Conservation (phyloP, 2,113 vertebrate species). For the Sturnira hondurensis region DNA sequence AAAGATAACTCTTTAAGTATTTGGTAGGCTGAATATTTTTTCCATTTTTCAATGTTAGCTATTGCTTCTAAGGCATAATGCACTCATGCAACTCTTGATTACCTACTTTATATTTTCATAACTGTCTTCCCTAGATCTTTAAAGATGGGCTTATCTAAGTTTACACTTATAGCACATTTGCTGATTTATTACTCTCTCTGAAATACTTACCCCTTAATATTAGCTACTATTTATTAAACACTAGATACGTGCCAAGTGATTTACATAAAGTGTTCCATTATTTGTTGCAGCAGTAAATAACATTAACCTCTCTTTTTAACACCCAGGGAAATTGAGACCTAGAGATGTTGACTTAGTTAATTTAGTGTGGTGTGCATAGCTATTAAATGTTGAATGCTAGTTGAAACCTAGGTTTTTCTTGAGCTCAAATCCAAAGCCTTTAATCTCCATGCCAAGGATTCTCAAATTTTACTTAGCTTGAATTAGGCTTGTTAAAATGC, state of each 20-base stretch:
- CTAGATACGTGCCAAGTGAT: not conserved
- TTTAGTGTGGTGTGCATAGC: not conserved
- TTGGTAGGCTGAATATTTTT: not conserved
- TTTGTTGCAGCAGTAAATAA: slow-evolving; percentile 15
- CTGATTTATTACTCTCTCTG: not conserved
- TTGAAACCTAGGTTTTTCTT: not conserved
- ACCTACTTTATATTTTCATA: not conserved
- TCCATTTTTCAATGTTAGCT: slow-evolving; percentile 14
- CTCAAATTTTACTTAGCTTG: not conserved
- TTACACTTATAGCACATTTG: not conserved
- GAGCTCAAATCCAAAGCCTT: not conserved
- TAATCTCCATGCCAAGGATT: not conserved
- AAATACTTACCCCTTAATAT: not conserved
- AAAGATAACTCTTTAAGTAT: not conserved
- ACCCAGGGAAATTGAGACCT: not conserved
- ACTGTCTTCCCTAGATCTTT: not conserved
- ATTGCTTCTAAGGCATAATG: not conserved
- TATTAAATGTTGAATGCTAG: not conserved
- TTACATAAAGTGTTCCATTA: not conserved
- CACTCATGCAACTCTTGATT: not conserved
- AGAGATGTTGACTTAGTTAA: not conserved
- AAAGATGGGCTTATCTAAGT: not conserved
- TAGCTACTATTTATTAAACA: slow-evolving; percentile 17
- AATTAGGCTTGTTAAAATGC: not conserved
- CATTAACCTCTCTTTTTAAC: not conserved